Conservation (phyloP, 2,797 vertebrate species). For the Morus bassanus region DNA sequence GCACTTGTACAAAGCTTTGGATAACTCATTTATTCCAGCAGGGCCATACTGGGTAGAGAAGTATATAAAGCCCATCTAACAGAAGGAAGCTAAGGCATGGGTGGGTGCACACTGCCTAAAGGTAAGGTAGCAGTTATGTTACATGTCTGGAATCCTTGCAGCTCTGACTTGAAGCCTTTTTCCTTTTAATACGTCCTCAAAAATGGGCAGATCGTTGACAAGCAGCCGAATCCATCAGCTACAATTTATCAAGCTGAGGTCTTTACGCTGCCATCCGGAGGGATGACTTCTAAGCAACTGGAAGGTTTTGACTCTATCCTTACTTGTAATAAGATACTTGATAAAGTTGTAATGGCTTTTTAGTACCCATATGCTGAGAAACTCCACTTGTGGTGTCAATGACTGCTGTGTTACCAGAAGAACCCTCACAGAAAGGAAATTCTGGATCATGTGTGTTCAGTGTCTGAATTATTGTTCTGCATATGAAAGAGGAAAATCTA, state of each 20-base stretch:
- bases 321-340: neutral
- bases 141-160: accelerated
- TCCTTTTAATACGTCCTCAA: neutral
- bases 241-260: neutral
- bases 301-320: neutral
- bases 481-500: neutral
- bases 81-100: neutral
- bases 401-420: neutral
- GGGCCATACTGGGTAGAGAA: accelerated
- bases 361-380: neutral
- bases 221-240: neutral
- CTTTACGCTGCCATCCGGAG: neutral
- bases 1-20: neutral
- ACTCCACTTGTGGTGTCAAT: neutral
- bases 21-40: accelerated
- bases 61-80: neutral
- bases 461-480: neutral
- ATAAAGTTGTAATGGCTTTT: neutral
- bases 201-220: accelerated
- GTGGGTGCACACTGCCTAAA: accelerated
- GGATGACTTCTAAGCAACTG: neutral
- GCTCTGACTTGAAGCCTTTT: neutral
- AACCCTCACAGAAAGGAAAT: neutral
- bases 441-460: neutral
- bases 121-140: neutral